phyloP scores from a whole-genome alignment of 35 echinoderm and acorn worm species.

The Ptychodera flava region DNA sequence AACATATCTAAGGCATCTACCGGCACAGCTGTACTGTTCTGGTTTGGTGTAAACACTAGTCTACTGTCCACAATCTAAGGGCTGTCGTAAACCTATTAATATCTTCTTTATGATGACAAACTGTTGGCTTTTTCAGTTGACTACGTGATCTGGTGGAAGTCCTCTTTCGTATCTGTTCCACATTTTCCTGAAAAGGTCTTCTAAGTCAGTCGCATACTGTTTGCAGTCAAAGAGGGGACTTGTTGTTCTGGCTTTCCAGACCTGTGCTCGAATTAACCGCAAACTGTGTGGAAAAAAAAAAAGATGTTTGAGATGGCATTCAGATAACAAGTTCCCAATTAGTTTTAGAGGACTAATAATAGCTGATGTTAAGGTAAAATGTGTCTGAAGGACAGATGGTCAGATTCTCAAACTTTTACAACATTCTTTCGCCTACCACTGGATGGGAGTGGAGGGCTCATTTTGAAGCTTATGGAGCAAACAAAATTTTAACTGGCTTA shows the following conservation, averaged over 20 bases:
- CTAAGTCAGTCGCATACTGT: constrained; percentile 61
- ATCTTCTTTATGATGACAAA: no score
- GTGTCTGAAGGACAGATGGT: no score
- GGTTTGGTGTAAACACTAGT: no score
- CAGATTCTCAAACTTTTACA: no score
- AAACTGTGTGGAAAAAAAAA: constrained; percentile 26
- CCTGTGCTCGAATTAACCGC: constrained; percentile 57
- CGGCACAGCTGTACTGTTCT: no score
- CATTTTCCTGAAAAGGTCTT: constrained; percentile 57
- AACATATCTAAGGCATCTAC: no score
- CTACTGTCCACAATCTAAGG: no score
- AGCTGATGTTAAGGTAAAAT: neutral
- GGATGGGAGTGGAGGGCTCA: no score
- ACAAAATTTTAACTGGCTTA: no score
- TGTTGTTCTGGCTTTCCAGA: constrained; percentile 56
- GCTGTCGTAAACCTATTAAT: no score
- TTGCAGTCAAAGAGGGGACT: constrained; percentile 74
- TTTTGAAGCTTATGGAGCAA: no score
- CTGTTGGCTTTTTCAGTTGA: neutral
- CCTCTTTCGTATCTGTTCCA: constrained; percentile 74
- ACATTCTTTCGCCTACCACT: no score
- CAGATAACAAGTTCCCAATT: neutral
- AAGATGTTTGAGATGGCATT: neutral
- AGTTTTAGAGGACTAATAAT: neutral
- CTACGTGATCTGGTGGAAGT: constrained; percentile 39